These are phyloP conservation scores for Nephrotoma flavescens DNA, from an alignment of 2,888 invertebrate genomes.

Conservation along the genomic window DNA sequence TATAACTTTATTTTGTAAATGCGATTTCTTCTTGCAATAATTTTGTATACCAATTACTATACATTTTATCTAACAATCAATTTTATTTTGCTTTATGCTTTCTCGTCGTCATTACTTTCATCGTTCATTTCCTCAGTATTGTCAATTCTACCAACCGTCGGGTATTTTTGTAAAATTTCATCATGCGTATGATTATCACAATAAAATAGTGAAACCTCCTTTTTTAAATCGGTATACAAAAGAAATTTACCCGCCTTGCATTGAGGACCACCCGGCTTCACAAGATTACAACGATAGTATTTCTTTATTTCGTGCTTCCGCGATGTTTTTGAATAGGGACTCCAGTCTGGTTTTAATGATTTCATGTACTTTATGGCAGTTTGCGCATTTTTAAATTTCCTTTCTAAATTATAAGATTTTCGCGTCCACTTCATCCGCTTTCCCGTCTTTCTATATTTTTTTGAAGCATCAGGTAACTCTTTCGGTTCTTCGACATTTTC, in stretches of 20 bases:
- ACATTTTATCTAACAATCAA: not conserved
- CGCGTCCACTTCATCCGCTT: not conserved
- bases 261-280: not conserved
- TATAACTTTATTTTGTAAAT: not conserved
- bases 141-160: not conserved
- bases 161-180: not conserved
- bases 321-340: not conserved
- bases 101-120: not conserved
- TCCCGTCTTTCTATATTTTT: not conserved
- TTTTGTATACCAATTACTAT: not conserved
- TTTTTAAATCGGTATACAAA: not conserved
- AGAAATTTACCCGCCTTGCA: not conserved
- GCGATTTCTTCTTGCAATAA: not conserved
- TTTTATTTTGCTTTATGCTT: not conserved
- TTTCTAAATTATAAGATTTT: not conserved
- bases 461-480: not conserved
- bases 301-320: not conserved
- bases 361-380: not conserved
- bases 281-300: not conserved
- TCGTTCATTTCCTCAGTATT: not conserved
- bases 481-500: not conserved
- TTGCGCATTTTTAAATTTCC: not conserved
- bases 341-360: not conserved
- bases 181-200: not conserved
- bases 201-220: not conserved